Evolutionary conservation across 2,113 vertebrate species (phyloP).

Genomic region (Syngnathoides biaculeatus): DNA sequence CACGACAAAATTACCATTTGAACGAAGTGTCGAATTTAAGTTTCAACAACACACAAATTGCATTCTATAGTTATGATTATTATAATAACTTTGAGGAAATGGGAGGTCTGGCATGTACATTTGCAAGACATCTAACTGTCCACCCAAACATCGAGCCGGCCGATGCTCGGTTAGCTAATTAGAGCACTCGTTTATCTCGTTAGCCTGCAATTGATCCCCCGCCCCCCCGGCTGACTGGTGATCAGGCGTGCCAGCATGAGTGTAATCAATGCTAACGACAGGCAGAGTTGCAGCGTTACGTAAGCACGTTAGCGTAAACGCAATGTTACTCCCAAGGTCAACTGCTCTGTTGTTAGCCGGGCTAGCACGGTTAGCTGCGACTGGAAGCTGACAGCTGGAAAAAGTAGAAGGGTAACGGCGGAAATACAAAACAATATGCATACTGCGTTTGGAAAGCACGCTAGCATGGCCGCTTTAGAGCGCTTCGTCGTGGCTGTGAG

Average conservation of each 20-base stretch:
- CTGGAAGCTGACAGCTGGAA: too few relatives aligned
- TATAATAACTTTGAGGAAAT: too few relatives aligned
- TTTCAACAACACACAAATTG: too few relatives aligned
- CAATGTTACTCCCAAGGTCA: constrained; percentile 58
- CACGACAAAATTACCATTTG: too few relatives aligned
- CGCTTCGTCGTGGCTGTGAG: too few relatives aligned
- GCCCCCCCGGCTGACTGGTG: constrained; percentile 53
- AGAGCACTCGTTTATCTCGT: constrained; percentile 63
- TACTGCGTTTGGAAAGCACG: too few relatives aligned
- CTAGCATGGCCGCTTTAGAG: too few relatives aligned
- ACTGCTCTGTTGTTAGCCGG: constrained; percentile 30
- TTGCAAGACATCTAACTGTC: too few relatives aligned
- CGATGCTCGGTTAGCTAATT: constrained; percentile 59
- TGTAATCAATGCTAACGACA: constrained; percentile 57
- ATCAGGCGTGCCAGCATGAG: neutral
- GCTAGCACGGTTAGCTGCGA: neutral
- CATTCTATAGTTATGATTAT: too few relatives aligned
- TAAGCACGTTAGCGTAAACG: constrained; percentile 51
- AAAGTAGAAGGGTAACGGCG: neutral
- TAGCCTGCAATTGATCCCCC: constrained; percentile 62
- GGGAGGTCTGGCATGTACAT: too few relatives aligned
- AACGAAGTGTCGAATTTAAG: too few relatives aligned
- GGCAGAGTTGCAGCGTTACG: constrained; percentile 61
- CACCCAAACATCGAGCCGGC: constrained; percentile 19
- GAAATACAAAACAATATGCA: too few relatives aligned